Evolutionary conservation across 2,888 invertebrate species (phyloP).

Genomic region (Notodonta dromedarius): DNA sequence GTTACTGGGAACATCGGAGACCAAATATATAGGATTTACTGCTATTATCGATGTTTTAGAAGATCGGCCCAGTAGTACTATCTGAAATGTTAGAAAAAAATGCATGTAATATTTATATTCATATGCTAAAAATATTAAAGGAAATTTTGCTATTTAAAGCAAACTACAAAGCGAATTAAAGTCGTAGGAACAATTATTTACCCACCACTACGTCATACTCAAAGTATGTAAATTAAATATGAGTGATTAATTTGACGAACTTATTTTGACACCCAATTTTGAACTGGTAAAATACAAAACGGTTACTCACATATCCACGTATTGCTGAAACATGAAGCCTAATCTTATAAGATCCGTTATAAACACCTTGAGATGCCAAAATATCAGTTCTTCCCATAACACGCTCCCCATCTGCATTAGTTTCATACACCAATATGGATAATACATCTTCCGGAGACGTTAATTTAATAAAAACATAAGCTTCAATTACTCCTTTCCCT

Average conservation of each 20-base stretch:
- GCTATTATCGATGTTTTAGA: conserved; percentile 21
- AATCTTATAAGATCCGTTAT: conserved; percentile 22
- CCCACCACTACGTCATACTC: not conserved
- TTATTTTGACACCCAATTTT: too few species aligned
- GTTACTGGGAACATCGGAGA: not conserved
- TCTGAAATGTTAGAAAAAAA: conserved; percentile 26
- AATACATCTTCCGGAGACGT: conserved; percentile 33
- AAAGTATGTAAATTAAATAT: too few species aligned
- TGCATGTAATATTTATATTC: too few species aligned
- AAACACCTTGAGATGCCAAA: conserved; percentile 13
- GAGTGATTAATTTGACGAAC: too few species aligned
- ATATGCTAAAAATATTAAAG: too few species aligned
- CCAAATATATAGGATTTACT: conserved; percentile 21
- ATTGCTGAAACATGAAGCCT: conserved; percentile 18
- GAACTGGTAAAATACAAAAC: too few species aligned
- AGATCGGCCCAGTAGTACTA: conserved; percentile 24
- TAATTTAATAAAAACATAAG: conserved; percentile 21
- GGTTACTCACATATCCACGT: conserved; percentile 40
- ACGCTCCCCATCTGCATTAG: conserved; percentile 7
- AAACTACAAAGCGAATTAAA: too few species aligned
- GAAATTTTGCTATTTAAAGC: too few species aligned
- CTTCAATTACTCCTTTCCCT: conserved; percentile 27
- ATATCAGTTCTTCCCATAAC: conserved; percentile 21
- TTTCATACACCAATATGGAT: conserved; percentile 38
- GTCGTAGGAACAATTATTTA: too few species aligned